These are phyloP conservation scores for Asarcornis scutulata DNA, from an alignment of 2,113 vertebrate genomes.

Conservation along the genomic window DNA sequence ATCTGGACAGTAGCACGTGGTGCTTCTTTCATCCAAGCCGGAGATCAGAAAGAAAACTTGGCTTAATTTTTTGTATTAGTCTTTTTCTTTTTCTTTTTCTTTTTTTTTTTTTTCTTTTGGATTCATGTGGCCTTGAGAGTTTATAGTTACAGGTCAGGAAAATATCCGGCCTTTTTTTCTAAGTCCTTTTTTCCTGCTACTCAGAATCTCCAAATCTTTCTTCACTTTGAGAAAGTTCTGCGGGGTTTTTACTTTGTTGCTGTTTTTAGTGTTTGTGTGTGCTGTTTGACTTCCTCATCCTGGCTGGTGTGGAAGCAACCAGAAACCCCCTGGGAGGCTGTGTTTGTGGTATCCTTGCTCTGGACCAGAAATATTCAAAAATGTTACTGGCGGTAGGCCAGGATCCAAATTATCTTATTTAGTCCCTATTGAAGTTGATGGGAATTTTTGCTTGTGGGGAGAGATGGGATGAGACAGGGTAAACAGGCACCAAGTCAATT, in stretches of 20 bases:
- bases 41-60: not conserved
- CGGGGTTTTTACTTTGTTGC: not conserved
- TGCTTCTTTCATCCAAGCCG: not conserved
- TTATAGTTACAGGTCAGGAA: not conserved
- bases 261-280: not conserved
- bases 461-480: not conserved
- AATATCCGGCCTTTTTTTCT: not conserved
- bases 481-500: not conserved
- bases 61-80: not conserved
- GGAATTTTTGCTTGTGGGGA: not conserved
- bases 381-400: not conserved
- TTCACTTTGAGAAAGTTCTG: constrained; percentile 2
- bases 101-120: not conserved
- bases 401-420: not conserved
- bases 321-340: constrained; percentile 13
- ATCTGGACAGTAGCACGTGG: not conserved
- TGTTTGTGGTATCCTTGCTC: not conserved
- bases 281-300: constrained; percentile 18
- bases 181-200: not conserved
- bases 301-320: not conserved
- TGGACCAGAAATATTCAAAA: constrained; percentile 22
- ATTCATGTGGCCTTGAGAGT: not conserved
- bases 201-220: not conserved
- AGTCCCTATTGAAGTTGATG: not conserved
- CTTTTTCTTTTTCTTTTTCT: not conserved